phyloP scores from a whole-genome alignment of 2,797 vertebrate species.

The Urophycis tenuis region DNA sequence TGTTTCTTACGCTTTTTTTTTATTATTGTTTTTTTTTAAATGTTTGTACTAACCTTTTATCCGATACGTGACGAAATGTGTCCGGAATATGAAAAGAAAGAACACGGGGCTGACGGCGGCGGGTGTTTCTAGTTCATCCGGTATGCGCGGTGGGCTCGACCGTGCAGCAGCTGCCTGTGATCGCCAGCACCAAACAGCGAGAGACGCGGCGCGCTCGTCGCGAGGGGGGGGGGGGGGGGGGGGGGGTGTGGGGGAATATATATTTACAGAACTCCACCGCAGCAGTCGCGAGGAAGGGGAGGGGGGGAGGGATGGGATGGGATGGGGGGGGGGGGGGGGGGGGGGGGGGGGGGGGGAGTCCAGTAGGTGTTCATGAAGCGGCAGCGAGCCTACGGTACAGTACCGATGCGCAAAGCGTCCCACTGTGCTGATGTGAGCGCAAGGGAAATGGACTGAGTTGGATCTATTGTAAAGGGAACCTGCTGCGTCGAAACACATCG shows the following conservation, averaged over 20 bases:
- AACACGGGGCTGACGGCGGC: conserved; percentile 24
- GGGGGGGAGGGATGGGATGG: conserved; percentile 57
- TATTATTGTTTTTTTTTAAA: conserved; percentile 27
- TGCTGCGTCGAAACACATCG: background rate
- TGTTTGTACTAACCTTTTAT: conserved; percentile 69
- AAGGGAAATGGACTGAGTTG: background rate
- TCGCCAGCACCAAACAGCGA: conserved; percentile 58
- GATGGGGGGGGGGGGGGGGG: background rate
- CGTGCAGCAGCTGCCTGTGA: conserved; percentile 52
- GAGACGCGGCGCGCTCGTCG: conserved; percentile 65
- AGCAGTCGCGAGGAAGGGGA: conserved; percentile 48
- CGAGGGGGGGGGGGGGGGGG: conserved; percentile 43
- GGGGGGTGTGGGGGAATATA: conserved; percentile 67
- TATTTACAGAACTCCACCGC: conserved; percentile 72
- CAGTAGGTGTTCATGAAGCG: conserved; percentile 59
- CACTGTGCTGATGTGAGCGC: background rate
- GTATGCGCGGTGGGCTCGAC: conserved; percentile 45
- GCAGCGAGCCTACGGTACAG: conserved; percentile 14
- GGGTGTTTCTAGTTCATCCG: conserved; percentile 66
- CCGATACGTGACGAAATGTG: conserved; percentile 41
- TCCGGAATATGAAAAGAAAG: conserved; percentile 32
- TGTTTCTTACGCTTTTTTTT: no score
- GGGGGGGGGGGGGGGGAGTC: conserved; percentile 67
- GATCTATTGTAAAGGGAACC: no score
- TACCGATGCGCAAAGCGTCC: background rate